Conservation (phyloP, 2,113 vertebrate genomes). For the human (Homo sapiens) region DNA sequence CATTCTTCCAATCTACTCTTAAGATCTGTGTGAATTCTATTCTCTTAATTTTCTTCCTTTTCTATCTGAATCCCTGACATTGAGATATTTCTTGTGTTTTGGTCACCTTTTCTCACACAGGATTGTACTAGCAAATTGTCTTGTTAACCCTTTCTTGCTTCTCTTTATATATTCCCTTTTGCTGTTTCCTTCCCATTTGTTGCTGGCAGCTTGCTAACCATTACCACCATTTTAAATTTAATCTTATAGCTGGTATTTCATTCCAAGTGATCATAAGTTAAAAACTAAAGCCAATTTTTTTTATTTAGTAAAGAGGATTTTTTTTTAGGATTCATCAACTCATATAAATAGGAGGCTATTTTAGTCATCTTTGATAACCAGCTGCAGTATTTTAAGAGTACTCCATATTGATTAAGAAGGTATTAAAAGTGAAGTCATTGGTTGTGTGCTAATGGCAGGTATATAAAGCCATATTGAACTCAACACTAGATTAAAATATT, state of each 20-base stretch:
- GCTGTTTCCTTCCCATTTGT: background rate
- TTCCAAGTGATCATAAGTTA: slow-evolving; percentile 40
- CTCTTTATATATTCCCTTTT: background rate
- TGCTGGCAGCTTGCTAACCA: background rate
- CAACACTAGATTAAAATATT: background rate
- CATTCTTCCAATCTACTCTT: background rate
- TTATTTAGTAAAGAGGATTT: background rate
- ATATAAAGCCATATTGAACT: background rate
- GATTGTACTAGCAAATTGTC: background rate
- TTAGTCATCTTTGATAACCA: background rate
- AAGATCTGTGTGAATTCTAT: slow-evolving; percentile 6
- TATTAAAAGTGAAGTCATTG: background rate
- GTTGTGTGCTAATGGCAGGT: background rate
- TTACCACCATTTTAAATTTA: background rate
- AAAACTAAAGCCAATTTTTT: background rate
- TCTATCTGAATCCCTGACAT: background rate
- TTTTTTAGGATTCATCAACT: background rate
- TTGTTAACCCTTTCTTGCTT: background rate
- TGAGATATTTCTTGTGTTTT: background rate
- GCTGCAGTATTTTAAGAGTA: background rate
- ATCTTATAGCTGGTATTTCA: background rate
- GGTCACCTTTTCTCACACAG: background rate
- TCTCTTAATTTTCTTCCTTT: background rate
- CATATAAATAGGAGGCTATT: background rate
- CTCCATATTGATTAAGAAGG: slow-evolving; percentile 4